phyloP scores from a whole-genome alignment of 53 echinoderm and acorn worm species.

The Crossaster papposus region DNA sequence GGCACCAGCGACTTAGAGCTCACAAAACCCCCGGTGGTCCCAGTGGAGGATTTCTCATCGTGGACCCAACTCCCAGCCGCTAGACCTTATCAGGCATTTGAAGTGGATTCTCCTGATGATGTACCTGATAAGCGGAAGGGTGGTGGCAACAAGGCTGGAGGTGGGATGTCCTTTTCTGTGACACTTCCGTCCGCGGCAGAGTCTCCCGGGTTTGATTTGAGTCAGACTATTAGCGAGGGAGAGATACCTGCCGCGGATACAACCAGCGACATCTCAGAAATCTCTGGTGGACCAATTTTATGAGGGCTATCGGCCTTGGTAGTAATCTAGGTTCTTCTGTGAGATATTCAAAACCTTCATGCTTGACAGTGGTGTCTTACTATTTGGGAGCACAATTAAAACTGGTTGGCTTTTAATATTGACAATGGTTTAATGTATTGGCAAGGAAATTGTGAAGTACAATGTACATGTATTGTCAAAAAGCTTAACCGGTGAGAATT shows the following conservation, averaged over 20 bases:
- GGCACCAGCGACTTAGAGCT: conserved; percentile 72
- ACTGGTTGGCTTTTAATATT: too few relatives aligned
- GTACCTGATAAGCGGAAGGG: conserved; percentile 22
- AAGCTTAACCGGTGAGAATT: too few relatives aligned
- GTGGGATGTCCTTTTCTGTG: conserved; percentile 71
- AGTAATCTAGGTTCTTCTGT: neutral
- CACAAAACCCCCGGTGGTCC: neutral
- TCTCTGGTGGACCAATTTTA: conserved; percentile 69
- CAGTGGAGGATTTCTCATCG: neutral
- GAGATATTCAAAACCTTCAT: neutral
- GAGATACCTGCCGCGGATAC: conserved; percentile 69
- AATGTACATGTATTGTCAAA: too few relatives aligned
- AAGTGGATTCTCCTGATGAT: conserved; percentile 79
- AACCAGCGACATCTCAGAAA: conserved; percentile 93
- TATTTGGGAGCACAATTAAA: neutral
- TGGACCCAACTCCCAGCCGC: conserved; percentile 58
- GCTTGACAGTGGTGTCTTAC: neutral
- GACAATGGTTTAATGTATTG: too few relatives aligned
- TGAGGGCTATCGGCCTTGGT: neutral
- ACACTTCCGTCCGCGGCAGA: conserved; percentile 78
- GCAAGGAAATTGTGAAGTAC: too few relatives aligned
- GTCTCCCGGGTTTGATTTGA: conserved; percentile 60
- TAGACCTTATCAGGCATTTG: conserved; percentile 51
- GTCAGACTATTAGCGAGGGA: conserved; percentile 71
- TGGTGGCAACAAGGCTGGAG: conserved; percentile 14